These are phyloP conservation scores for Dermochelys coriacea DNA, from an alignment of 2,797 vertebrate genomes.

Conservation along the genomic window DNA sequence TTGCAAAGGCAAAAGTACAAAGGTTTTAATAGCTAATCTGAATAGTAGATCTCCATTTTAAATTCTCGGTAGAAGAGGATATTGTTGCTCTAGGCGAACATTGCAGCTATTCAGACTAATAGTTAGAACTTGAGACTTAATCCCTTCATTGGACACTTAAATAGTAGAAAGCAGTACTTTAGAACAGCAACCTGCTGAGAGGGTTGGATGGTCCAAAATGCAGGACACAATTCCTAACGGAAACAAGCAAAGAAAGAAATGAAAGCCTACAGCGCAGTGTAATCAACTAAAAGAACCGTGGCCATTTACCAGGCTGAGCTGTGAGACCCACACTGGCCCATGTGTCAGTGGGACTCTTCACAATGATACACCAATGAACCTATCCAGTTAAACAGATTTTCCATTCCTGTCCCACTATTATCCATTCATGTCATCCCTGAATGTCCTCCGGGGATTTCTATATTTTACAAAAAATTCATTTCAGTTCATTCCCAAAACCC, in stretches of 20 bases:
- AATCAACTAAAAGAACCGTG: background rate
- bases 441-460: background rate
- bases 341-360: background rate
- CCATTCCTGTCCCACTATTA: background rate
- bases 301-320: background rate
- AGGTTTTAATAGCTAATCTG: background rate
- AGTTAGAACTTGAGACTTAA: background rate
- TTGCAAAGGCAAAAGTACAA: slow-evolving; percentile 14
- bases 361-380: background rate
- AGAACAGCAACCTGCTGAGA: background rate
- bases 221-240: background rate
- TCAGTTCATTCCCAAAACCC: background rate
- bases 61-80: background rate
- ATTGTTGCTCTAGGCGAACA: fast-evolving
- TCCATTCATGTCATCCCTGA: background rate
- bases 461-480: background rate
- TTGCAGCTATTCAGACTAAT: background rate
- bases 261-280: background rate
- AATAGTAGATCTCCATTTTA: too few species aligned
- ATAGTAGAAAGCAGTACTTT: background rate
- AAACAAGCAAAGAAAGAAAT: background rate
- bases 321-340: background rate
- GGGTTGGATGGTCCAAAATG: background rate
- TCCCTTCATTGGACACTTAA: background rate
- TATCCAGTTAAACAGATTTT: background rate